Base-by-base conservation (phyloP, 2,888 invertebrate genomes). In the Hydroisotoma schaefferi region DNA sequence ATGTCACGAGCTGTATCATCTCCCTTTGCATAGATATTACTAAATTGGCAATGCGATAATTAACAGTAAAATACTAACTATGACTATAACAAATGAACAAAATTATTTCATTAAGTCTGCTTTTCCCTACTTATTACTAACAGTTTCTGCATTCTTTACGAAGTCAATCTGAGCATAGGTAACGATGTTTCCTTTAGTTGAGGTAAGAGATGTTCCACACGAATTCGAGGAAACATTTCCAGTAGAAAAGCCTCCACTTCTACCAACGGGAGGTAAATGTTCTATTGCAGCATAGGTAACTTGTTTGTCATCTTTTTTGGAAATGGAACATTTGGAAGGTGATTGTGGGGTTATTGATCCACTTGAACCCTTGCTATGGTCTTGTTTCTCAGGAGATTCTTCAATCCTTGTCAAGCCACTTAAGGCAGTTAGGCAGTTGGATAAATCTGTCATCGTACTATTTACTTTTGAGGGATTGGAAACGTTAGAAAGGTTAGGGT, bases 381-480 rank as follows among this genome's bases (percentile, higher is more conserved):
- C 68, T 54, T 60, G 66, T 43, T 72, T 72, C 44, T 72, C 72
- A 5, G 72, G 72, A 43, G 69, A 72, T 57, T 72, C 72, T 57
- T 72, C 72, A 12, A 72, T 70, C 52, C 68, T 57, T 2, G 67
- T 61, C 25, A 70, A 58, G 5, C 52, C 48, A 27, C 26, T 57
- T n/a, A 59, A 57, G 5, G 63, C 54, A 10, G 61, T 44, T n/a
- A n/a, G 18, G 63, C 52, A 22, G 67, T 49, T 2, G 63, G 56
- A n/a, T n/a, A n/a, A n/a, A 5, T 46, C 25, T 18, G 47, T 4
- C 5, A 12, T 20, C 5, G n/a, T 26, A 2, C 28, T 25, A 2
- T 2, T 43, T 6, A 43, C 15, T 57, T 57, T 57, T 2, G 57
- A 51, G 25, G 40, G 48, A 2, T 22, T 57, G 25, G 44, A 25